These are phyloP conservation scores for Chelon auratus DNA, from an alignment of 2,797 vertebrate species.

Conservation along the genomic window DNA sequence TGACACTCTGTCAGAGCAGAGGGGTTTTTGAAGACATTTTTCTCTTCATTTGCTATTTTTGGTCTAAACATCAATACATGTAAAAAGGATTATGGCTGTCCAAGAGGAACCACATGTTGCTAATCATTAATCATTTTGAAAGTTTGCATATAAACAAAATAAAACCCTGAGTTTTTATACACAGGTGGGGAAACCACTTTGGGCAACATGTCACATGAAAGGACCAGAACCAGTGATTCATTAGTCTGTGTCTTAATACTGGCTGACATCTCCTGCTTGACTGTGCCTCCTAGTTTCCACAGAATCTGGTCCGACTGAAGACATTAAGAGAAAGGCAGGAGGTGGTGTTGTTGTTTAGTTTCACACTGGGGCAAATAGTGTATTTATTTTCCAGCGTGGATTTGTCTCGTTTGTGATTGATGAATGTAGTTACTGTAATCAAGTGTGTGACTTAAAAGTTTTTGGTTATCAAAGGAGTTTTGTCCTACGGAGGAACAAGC, in stretches of 20 bases:
- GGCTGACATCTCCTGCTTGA: background rate
- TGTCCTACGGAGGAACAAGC: background rate
- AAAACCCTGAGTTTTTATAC: background rate
- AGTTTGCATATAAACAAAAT: background rate
- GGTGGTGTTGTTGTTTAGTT: too few species aligned
- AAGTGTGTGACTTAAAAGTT: background rate
- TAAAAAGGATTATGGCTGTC: background rate
- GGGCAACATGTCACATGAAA: too few species aligned
- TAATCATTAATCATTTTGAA: background rate
- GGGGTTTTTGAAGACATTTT: too few species aligned
- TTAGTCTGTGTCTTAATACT: background rate
- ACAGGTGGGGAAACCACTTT: background rate
- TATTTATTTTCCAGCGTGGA: too few species aligned
- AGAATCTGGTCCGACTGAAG: background rate
- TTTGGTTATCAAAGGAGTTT: background rate
- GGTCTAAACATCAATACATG: background rate
- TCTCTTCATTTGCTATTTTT: too few species aligned
- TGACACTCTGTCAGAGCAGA: too few species aligned
- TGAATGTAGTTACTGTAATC: too few species aligned
- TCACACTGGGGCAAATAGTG: too few species aligned
- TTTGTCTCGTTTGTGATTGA: too few species aligned
- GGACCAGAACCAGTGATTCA: background rate
- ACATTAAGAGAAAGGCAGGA: background rate
- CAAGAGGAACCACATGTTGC: background rate
- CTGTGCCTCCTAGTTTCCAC: background rate